Percentiles rank a stretch among this genome's conserved stretches.
phyloP scores from a whole-genome alignment of 2,888 invertebrate species.

The Aphrophora alni region DNA sequence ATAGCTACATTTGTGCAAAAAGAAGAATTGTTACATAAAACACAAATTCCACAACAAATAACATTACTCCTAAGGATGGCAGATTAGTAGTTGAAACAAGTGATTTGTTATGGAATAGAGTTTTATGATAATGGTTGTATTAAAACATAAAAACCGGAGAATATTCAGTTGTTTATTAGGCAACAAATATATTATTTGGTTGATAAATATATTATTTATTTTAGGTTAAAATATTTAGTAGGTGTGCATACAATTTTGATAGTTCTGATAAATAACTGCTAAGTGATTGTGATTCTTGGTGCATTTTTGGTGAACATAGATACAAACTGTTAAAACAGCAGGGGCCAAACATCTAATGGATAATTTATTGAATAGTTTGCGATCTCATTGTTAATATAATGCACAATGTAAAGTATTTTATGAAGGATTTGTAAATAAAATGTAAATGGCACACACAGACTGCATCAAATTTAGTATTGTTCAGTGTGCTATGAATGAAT shows the following conservation, averaged over 20 bases:
- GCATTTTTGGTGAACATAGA: background rate
- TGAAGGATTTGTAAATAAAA: conserved; percentile 33
- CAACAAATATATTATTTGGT: too few relatives aligned
- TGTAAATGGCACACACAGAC: background rate
- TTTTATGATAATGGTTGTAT: too few relatives aligned
- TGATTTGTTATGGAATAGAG: too few relatives aligned
- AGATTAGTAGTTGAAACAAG: too few relatives aligned
- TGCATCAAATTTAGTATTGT: background rate
- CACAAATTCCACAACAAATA: too few relatives aligned
- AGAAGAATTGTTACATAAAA: too few relatives aligned
- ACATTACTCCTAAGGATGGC: too few relatives aligned
- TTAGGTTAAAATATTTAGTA: background rate
- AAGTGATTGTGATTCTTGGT: background rate
- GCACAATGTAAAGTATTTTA: conserved; percentile 37
- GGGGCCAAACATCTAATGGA: conserved; percentile 43
- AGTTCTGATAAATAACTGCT: background rate
- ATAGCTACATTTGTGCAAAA: too few relatives aligned
- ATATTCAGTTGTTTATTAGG: too few relatives aligned
- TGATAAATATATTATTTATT: too few relatives aligned
- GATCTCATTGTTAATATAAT: conserved; percentile 43
- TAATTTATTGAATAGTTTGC: conserved; percentile 40
- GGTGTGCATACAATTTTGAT: background rate
- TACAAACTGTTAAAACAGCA: conserved; percentile 12
- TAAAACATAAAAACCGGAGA: too few relatives aligned
- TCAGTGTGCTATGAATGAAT: background rate